Evolutionary conservation across 1,140 invertebrate genomes (phyloP).

Genomic region (Rhizoglyphus robini): DNA sequence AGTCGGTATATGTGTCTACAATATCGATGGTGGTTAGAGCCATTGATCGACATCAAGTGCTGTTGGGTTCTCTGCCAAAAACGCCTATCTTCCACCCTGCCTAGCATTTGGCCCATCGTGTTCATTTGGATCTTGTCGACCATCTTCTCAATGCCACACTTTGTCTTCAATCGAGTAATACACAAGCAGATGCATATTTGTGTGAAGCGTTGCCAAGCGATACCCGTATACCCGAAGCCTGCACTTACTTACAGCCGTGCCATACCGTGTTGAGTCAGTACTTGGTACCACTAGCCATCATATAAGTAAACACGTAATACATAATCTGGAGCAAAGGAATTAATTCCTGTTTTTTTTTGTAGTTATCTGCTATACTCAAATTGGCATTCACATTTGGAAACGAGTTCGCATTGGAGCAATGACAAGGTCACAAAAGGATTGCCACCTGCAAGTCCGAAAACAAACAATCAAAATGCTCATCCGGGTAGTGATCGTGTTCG

Average conservation of each 20-base stretch:
- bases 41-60: conserved; percentile 39
- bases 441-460: not conserved
- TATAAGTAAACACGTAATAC: not conserved
- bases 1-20: conserved; percentile 36
- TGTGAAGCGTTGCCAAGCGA: not conserved
- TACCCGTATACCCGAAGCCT: no score
- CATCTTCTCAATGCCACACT: conserved; percentile 75
- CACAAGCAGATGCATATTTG: not conserved
- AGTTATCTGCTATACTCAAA: conserved; percentile 10
- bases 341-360: not conserved
- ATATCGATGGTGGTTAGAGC: conserved; percentile 43
- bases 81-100: conserved; percentile 29
- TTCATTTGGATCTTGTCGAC: conserved; percentile 79
- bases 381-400: conserved; percentile 19
- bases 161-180: conserved; percentile 47
- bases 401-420: conserved; percentile 15
- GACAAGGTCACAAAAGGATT: not conserved
- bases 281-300: not conserved
- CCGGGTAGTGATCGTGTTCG: conserved; percentile 7
- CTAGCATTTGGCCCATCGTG: conserved; percentile 46
- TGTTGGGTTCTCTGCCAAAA: conserved; percentile 39
- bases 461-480: conserved; percentile 17
- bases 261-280: not conserved
- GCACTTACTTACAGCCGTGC: no score
- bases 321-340: not conserved